Evolutionary conservation across 1,140 invertebrate species (phyloP).

Genomic region (Eubasilissa regina): DNA sequence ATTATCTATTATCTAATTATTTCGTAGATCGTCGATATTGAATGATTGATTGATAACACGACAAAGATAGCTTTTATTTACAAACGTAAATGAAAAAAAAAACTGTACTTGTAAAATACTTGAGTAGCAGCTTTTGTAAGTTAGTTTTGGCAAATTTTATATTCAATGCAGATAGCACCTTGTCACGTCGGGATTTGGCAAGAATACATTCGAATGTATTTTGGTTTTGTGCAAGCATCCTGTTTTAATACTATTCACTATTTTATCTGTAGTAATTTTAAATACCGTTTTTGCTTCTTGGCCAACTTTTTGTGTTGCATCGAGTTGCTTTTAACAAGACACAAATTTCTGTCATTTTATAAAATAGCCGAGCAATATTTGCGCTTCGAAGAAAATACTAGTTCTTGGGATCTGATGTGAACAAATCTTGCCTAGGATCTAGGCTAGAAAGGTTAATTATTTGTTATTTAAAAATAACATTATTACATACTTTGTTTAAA

Average conservation of each 20-base stretch:
- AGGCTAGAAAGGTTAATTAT: no score
- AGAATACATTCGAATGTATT: slow-evolving; percentile 21
- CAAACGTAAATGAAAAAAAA: no score
- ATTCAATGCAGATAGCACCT: not conserved
- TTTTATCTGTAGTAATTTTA: not conserved
- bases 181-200: slow-evolving; percentile 16
- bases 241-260: slow-evolving; percentile 19
- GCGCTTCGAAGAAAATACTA: no score
- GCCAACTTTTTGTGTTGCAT: slow-evolving; percentile 48
- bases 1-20: no score
- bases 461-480: no score
- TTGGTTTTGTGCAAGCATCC: slow-evolving; percentile 18
- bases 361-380: not conserved
- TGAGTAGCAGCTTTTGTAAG: no score
- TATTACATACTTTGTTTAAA: no score
- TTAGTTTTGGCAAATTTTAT: no score
- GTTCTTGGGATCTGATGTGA: not conserved
- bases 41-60: no score
- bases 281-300: slow-evolving; percentile 14
- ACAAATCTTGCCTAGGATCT: not conserved
- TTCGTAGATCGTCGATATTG: no score
- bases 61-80: no score
- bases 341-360: not conserved
- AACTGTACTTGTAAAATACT: no score
- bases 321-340: not conserved